Base-by-base conservation (phyloP, 2,888 invertebrate genomes). In the Chydorus sphaericus region DNA sequence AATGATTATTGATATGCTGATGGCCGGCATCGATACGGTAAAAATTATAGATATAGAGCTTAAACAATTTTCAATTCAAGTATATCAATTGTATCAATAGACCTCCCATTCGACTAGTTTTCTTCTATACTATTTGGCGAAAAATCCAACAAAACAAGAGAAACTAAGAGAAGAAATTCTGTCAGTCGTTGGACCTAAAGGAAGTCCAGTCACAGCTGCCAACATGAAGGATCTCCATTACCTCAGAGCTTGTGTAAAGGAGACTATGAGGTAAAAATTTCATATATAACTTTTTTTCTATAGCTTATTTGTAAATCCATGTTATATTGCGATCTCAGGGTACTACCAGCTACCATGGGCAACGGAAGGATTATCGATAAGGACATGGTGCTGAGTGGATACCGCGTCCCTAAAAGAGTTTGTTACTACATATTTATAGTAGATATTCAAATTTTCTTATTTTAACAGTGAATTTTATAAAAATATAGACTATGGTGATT, bases 1-100 rank as follows among this genome's bases (percentile, higher is more conserved):
- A 59, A 80, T 89, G 72, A 88, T 89, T 0, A 70, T 89, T 14
- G 89, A 90, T 71, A 76, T 90, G 60, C 86, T 90, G 62, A 73
- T 89, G 39, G 89, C 89, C 59, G 89, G 89, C 59, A 88, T 90
- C 62, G 89, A 89, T 67, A 89, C 89, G 65, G 89, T 91, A 73
- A n/a, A 84, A 85, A 5, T 39, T 84, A 1, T 83, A 84, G n/a
- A 83, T 81, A 61, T 39, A 44, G 26, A 44, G 7, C 14, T 18
- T 10, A 44, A 2, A 28, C 7, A 79, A 79, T 37, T 66, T 86
- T 39, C 79, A 84, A n/a, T n/a, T n/a, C n/a, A n/a, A n/a, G n/a
- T n/a, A n/a, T n/a, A n/a, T n/a, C n/a, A n/a, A n/a, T 0, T 68
- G 74, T 20, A 74, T 56, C 31, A 51, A 4, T 73, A 85, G 85